These are phyloP conservation scores for Antrozous pallidus DNA, from an alignment of 2,797 vertebrate genomes.

Conservation along the genomic window DNA sequence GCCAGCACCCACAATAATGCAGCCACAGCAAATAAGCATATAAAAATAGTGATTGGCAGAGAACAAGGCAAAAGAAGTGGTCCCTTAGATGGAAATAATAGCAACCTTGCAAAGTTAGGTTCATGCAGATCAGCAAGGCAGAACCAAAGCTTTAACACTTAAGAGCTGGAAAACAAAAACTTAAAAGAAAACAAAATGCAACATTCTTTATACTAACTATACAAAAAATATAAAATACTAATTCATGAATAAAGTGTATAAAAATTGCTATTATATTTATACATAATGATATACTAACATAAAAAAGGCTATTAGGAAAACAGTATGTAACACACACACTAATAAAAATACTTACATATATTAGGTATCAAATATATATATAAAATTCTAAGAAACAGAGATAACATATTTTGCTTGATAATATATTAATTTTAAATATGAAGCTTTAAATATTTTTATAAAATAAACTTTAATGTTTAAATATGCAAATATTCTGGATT, in stretches of 20 bases:
- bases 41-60: constrained; percentile 78
- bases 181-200: constrained; percentile 75
- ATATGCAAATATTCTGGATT: constrained; percentile 26
- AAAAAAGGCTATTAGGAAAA: constrained; percentile 20
- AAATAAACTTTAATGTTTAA: constrained; percentile 46
- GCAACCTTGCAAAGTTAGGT: constrained; percentile 81
- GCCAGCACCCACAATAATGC: constrained; percentile 80
- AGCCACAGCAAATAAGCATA: constrained; percentile 83
- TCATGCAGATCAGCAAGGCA: constrained; percentile 84
- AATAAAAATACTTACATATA: constrained; percentile 65
- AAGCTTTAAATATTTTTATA: constrained; percentile 37
- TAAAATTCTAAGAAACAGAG: constrained; percentile 74
- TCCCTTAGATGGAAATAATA: constrained; percentile 74
- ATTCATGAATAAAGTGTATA: constrained; percentile 29
- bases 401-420: constrained; percentile 10
- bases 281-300: constrained; percentile 37
- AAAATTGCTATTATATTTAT: constrained; percentile 29
- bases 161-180: constrained; percentile 72
- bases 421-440: constrained; percentile 24
- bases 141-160: constrained; percentile 78
- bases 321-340: background rate
- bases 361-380: constrained; percentile 71
- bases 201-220: constrained; percentile 63
- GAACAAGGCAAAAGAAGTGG: constrained; percentile 78
- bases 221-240: constrained; percentile 28